Base-by-base conservation (phyloP, 2,797 vertebrate genomes). In the Pseudomugil tenellus region DNA sequence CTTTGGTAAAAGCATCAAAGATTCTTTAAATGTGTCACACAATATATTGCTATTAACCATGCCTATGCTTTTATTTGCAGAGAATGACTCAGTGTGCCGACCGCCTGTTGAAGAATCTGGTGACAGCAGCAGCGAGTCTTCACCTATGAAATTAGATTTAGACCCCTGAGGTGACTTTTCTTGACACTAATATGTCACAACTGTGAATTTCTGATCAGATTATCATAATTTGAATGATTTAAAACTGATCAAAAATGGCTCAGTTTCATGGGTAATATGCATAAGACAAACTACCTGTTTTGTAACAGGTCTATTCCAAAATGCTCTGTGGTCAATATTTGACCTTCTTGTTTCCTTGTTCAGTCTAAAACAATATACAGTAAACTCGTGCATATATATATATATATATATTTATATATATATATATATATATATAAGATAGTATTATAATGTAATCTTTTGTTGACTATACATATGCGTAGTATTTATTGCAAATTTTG, bases 51-150 rank as follows among this genome's bases (percentile, higher is more conserved):
- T 29, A 12, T 23, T 53, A 57, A 56, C 56, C 21, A 34, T 14
- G 25, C 13, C 61, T 53, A 39, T 3, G 26, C 66, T 35, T 77
- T 63, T 67, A 14, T 65, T 78, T 78, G 10, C 79, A 92, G 90
- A 31, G 35, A 62, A 77, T 0, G 91, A 91, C 16, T 88, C 87
- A 0, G 2, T 74, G 63, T 94, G 72, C 63, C 66, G 83, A 21
- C 87, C 46, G 5, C 93, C 93, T 23, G 87, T 94, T n/a, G 92
- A 93, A 59, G 94, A 94, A 82, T 92, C 86, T 4, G 92, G 93
- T 0, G 77, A 89, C 9, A 79, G 60, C 9, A 79, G 60, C 79
- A 91, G 79, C 57, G 34, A 41, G 29, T 75, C 78, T 2, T 70
- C 78, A 16, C 51, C 77, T 14, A 55, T 86, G 34, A 91, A 93